phyloP scores from a whole-genome alignment of 2,888 invertebrate genomes.

The Diplazon laetatorius region DNA sequence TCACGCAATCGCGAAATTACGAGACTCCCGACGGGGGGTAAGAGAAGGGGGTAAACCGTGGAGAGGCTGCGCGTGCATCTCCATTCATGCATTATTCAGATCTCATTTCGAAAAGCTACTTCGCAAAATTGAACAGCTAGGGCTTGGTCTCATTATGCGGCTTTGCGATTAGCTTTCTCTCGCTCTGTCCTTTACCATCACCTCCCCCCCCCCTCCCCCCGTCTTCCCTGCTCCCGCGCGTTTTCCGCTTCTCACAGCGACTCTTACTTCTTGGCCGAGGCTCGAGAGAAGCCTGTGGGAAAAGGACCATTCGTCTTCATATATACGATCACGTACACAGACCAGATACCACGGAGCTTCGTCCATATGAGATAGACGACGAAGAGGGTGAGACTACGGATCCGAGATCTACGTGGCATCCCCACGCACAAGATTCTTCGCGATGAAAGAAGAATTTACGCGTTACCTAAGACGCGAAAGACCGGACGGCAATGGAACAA shows the following conservation, averaged over 20 bases:
- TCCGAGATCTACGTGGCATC: not conserved
- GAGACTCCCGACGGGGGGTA: conserved; percentile 52
- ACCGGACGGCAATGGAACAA: conserved; percentile 7
- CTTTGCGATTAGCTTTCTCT: conserved; percentile 64
- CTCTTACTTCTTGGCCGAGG: conserved; percentile 11
- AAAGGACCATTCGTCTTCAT: conserved; percentile 54
- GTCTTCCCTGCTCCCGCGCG: conserved; percentile 29
- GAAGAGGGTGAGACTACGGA: not conserved
- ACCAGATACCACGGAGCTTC: not conserved
- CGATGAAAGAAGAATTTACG: conserved; percentile 29
- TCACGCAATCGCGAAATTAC: conserved; percentile 68
- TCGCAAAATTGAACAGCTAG: conserved; percentile 67
- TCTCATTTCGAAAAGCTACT: conserved; percentile 69
- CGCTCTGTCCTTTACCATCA: conserved; percentile 14
- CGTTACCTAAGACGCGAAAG: no score
- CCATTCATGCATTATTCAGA: conserved; percentile 70
- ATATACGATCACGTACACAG: conserved; percentile 13
- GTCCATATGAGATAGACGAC: conserved; percentile 6
- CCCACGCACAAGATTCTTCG: conserved; percentile 14
- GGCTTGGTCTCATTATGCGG: conserved; percentile 64
- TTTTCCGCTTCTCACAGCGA: conserved; percentile 1
- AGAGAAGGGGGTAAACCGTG: conserved; percentile 50
- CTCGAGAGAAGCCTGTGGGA: not conserved
- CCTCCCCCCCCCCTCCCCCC: no score
- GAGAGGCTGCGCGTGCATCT: conserved; percentile 60